Base-by-base conservation (phyloP, 2,888 invertebrate genomes). In the Panzeria rudis region DNA sequence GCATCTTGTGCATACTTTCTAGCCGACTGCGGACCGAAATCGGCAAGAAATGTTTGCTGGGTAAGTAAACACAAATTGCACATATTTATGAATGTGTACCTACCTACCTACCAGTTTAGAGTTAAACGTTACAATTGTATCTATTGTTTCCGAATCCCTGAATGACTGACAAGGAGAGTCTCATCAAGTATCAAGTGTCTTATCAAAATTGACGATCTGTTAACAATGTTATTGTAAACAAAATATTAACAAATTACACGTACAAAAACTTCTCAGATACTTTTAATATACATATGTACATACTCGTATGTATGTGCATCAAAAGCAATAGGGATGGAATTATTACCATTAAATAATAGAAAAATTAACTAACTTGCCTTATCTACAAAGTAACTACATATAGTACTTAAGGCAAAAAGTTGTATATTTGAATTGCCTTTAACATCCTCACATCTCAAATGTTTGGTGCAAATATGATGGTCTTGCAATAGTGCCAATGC, bases 191-290 rank as follows among this genome's bases (percentile, higher is more conserved):
- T 90, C 90, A 87, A 87, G 88, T 89, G 88, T 88, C 89, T 89
- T 89, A 90, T 89, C 89, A 86, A 83, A 89, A 87, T 88, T 88
- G 89, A 88, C 88, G 87, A 90, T 89, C 89, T 89, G 88, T 87
- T 86, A 87, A 87, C 73, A 66, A 75, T 81, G 81, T 84, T 84
- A 83, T 83, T 77, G 72, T 66, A 82, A 84, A 84, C 56, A 84
- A 78, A 52, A 61, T 47, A 23, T 59, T 25, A 78, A 76, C 75
- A 64, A 84, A 71, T 47, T 76, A 20, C 62, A 23, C 23, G 41
- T 69, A 61, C 47, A 54, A 54, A 64, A 79, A 72, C n/a, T 54
- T 44, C 20, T 20, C 50, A 20, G 3, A 20, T 50, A 50, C 13
- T 3, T 41, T 1, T 15, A 41, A 41, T 20, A 50, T n/a, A 50